Conservation (phyloP, 2,113 vertebrate species). For the Malurus elegans region DNA sequence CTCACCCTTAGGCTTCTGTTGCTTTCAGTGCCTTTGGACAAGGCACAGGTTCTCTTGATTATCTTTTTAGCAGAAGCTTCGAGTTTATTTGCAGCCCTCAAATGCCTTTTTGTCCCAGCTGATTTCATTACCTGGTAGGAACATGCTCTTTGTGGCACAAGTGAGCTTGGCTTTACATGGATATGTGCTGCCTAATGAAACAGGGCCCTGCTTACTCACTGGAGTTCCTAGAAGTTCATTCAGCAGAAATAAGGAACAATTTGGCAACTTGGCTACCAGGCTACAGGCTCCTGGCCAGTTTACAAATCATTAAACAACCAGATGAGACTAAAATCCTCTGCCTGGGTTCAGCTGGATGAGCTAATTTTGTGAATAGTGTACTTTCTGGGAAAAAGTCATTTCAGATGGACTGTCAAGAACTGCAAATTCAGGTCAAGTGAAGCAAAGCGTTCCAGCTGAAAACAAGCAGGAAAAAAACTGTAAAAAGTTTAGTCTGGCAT, state of each 20-base stretch:
- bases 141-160: background rate
- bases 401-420: background rate
- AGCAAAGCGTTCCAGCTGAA: background rate
- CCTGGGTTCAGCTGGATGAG: background rate
- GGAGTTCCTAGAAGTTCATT: slow-evolving; percentile 12
- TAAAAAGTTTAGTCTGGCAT: background rate
- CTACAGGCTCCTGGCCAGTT: background rate
- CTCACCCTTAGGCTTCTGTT: background rate
- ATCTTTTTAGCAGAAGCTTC: background rate
- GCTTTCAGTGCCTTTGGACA: background rate
- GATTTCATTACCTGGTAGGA: background rate
- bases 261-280: background rate
- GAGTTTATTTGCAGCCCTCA: background rate
- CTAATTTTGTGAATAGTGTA: background rate
- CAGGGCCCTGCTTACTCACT: background rate
- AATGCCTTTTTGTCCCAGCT: background rate
- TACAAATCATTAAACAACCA: background rate
- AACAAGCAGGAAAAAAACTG: background rate
- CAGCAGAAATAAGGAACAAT: slow-evolving; percentile 19
- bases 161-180: background rate
- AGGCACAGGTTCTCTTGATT: background rate
- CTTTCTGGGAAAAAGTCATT: background rate
- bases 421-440: background rate
- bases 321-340: background rate
- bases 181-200: background rate